A percentile compares a stretch with the other conserved stretches of the same genome.
These are phyloP conservation scores for Cyphomyrus discorhynchus DNA, from an alignment of 2,113 vertebrate genomes.

Conservation along the genomic window DNA sequence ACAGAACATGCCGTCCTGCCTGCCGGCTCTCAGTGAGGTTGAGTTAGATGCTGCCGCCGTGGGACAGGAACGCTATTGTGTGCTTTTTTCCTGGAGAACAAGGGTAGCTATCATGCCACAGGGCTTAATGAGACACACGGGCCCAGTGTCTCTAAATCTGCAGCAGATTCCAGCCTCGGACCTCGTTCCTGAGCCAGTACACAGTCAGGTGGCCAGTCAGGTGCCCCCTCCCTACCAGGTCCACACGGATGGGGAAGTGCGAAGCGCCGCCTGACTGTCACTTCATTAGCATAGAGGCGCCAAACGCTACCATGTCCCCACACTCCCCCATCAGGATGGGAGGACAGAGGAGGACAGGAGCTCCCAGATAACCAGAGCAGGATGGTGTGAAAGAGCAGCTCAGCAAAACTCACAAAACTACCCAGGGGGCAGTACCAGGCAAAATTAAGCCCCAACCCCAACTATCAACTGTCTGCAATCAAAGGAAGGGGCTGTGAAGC, in stretches of 20 bases:
- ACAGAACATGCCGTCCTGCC: neutral
- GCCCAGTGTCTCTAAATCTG: neutral
- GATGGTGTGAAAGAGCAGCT: neutral
- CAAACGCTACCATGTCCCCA: neutral
- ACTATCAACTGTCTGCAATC: no score
- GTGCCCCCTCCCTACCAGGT: neutral
- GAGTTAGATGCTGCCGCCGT: neutral
- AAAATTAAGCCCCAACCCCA: neutral
- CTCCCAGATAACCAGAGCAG: neutral
- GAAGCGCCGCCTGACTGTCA: neutral
- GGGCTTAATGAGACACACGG: neutral
- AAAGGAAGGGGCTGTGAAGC: no score
- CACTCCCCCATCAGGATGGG: neutral
- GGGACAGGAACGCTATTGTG: slow-evolving; percentile 6
- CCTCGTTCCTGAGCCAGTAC: neutral
- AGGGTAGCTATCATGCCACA: neutral
- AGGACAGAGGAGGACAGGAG: neutral
- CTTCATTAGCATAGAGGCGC: neutral
- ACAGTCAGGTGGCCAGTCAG: neutral
- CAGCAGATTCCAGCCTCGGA: neutral
- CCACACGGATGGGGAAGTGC: neutral
- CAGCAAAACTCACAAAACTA: neutral
- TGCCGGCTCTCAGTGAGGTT: neutral
- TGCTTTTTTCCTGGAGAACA: neutral
- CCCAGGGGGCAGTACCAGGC: neutral